Evolutionary conservation across 2,113 vertebrate species (phyloP).

Genomic region (Phrynosoma blainvillii): DNA sequence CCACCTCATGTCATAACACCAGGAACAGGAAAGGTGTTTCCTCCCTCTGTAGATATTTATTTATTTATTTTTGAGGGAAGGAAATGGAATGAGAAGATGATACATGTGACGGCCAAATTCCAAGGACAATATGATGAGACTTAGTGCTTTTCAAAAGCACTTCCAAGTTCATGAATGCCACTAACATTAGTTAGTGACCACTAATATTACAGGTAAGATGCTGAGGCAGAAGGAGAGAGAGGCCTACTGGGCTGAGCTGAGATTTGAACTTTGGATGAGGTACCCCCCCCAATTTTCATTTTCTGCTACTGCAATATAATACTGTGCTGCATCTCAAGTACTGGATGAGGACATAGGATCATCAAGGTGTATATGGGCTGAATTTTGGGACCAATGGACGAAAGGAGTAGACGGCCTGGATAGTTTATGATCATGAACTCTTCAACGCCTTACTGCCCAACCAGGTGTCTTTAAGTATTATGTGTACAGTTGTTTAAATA

Average conservation of each 20-base stretch:
- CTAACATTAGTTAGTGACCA: background rate
- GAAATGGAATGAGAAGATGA: background rate
- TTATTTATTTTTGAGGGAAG: background rate
- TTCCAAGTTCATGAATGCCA: background rate
- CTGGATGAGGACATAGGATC: background rate
- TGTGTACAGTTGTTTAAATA: background rate
- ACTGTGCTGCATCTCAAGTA: background rate
- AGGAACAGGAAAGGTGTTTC: too few species aligned
- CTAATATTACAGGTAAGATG: background rate
- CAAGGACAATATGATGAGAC: background rate
- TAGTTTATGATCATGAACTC: background rate
- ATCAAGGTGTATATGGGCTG: background rate
- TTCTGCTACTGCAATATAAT: background rate
- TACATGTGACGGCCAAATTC: background rate
- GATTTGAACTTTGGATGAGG: background rate
- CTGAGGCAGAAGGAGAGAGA: background rate
- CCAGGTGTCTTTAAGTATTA: background rate
- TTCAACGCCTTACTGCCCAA: background rate
- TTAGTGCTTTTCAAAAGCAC: background rate
- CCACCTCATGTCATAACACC: too few species aligned
- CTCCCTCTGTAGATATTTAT: background rate
- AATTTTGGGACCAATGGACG: background rate
- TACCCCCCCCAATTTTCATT: background rate
- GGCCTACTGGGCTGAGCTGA: background rate
- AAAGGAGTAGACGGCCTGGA: background rate